These are phyloP conservation scores for Falco peregrinus DNA, from an alignment of 2,797 vertebrate species.

Conservation along the genomic window DNA sequence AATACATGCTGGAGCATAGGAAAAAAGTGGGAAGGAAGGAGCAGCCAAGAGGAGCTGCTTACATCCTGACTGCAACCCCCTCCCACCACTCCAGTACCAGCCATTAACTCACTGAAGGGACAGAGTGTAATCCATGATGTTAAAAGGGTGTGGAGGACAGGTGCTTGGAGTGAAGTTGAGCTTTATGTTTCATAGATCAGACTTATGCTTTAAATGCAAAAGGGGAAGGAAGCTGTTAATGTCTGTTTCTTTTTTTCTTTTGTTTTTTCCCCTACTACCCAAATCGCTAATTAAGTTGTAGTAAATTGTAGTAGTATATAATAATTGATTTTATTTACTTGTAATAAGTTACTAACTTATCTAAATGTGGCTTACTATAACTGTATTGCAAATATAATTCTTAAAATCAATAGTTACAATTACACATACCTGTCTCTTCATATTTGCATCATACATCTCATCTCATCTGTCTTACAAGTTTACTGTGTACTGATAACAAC, in stretches of 20 bases:
- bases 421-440: not conserved
- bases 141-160: not conserved
- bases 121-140: not conserved
- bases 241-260: not conserved
- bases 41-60: not conserved
- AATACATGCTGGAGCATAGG: accelerated
- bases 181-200: not conserved
- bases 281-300: not conserved
- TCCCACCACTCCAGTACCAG: not conserved
- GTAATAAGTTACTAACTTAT: not conserved
- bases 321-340: not conserved
- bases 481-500: not conserved
- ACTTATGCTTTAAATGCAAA: not conserved
- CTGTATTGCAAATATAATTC: not conserved
- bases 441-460: not conserved
- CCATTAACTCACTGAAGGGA: not conserved
- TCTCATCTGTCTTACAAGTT: not conserved
- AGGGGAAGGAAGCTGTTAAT: not conserved
- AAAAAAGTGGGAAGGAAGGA: not conserved
- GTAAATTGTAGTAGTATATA: not conserved
- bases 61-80: not conserved
- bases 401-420: not conserved
- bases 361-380: not conserved
- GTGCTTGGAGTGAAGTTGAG: not conserved
- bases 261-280: no score